phyloP scores from a whole-genome alignment of 2,113 vertebrate genomes.

The Oostethus manadensis region DNA sequence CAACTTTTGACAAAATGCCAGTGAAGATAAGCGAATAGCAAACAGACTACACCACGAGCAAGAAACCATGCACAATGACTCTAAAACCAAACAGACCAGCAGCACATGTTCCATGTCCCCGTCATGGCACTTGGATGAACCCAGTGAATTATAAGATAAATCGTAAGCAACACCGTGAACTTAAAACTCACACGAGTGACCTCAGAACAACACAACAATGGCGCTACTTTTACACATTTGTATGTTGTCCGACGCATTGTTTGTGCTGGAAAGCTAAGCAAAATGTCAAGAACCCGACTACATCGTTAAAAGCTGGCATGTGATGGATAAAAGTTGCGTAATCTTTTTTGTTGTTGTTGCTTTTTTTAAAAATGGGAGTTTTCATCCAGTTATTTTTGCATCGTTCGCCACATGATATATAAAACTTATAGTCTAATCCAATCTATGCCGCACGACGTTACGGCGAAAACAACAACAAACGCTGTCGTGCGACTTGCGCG shows the following conservation, averaged over 20 bases:
- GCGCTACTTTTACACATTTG: conserved; percentile 8
- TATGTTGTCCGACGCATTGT: not conserved
- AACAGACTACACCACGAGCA: not conserved
- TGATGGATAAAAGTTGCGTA: not conserved
- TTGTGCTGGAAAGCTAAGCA: not conserved
- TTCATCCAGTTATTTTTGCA: conserved; percentile 9
- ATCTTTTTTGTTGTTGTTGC: too few species aligned
- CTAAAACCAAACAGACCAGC: not conserved
- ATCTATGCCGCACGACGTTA: not conserved
- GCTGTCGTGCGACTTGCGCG: not conserved
- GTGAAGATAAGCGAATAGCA: not conserved
- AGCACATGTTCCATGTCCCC: not conserved
- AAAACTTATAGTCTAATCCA: conserved; percentile 13
- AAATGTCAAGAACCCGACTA: conserved; percentile 2
- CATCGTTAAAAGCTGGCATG: conserved; percentile 6
- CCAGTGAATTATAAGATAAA: not conserved
- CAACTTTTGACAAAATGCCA: not conserved
- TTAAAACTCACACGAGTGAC: not conserved
- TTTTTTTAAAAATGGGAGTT: conserved; percentile 5
- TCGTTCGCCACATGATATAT: not conserved
- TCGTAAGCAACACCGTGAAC: not conserved
- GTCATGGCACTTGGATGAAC: not conserved
- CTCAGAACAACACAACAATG: not conserved
- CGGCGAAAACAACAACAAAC: not conserved
- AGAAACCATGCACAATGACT: not conserved